phyloP scores from a whole-genome alignment of 2,113 vertebrate genomes.

The Bombycilla garrulus region DNA sequence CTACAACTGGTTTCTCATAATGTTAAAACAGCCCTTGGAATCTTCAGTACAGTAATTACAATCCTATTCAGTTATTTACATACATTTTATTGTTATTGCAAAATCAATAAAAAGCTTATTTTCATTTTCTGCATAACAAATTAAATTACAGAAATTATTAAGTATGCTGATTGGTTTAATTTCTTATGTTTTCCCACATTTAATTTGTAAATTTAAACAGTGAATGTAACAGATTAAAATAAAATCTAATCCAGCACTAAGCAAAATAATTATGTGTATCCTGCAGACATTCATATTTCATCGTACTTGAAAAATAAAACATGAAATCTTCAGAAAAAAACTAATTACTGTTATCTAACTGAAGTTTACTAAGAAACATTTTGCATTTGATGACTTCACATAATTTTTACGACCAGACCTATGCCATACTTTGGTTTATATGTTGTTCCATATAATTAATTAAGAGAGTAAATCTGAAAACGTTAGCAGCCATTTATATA shows the following conservation, averaged over 20 bases:
- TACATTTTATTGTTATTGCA: not conserved
- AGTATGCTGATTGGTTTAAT: not conserved
- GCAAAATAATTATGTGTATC: not conserved
- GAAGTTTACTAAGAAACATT: not conserved
- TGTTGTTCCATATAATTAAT: not conserved
- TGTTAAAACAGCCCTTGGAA: not conserved
- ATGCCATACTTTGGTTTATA: not conserved
- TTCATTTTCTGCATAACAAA: not conserved
- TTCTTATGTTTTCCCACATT: not conserved
- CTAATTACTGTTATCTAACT: not conserved
- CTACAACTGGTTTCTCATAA: not conserved
- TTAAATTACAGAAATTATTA: not conserved
- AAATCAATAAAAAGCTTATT: slow-evolving; percentile 9
- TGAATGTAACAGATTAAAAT: not conserved
- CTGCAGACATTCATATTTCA: not conserved
- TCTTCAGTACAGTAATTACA: not conserved
- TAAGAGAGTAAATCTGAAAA: not conserved
- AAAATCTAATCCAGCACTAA: not conserved
- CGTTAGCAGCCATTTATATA: not conserved
- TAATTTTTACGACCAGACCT: not conserved
- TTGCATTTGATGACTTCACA: not conserved
- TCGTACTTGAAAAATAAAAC: not conserved
- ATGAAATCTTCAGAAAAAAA: not conserved
- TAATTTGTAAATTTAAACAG: not conserved
- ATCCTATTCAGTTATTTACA: not conserved